Evolutionary conservation across 2,113 vertebrate genomes (phyloP).

Genomic region (Cacatua alba): DNA sequence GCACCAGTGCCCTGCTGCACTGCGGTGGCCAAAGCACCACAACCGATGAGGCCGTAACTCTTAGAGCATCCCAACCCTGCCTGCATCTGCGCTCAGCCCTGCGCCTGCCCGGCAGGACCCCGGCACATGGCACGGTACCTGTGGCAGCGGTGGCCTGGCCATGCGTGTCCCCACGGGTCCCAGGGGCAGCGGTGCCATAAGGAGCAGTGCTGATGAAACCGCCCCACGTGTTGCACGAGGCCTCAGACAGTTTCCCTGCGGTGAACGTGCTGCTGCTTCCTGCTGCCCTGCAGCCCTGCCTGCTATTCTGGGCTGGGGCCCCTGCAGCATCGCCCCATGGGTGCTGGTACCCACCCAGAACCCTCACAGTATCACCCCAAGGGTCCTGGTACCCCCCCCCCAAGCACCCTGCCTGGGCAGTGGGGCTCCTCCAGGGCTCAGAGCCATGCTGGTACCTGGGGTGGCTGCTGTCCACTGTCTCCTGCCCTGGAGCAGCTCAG

Average conservation of each 20-base stretch:
- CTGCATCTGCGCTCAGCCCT: neutral
- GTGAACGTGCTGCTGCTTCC: neutral
- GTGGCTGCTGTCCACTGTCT: neutral
- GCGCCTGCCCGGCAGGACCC: neutral
- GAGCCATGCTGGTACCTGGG: neutral
- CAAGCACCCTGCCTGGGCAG: neutral
- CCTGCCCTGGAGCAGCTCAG: neutral
- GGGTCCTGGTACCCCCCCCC: neutral
- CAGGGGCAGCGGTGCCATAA: neutral
- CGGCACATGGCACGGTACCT: rapidly evolving
- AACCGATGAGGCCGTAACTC: neutral
- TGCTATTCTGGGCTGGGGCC: neutral
- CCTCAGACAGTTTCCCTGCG: rapidly evolving
- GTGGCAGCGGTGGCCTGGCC: neutral
- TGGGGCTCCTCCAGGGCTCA: neutral
- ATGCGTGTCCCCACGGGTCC: rapidly evolving
- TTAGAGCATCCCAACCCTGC: neutral
- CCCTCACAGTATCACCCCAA: rapidly evolving
- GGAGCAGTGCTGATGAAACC: conserved; percentile 72
- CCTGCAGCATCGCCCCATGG: rapidly evolving
- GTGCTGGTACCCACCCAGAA: rapidly evolving
- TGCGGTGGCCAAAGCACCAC: neutral
- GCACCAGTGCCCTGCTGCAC: neutral
- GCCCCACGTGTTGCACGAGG: conserved; percentile 20
- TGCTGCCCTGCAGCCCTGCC: neutral